Evolutionary conservation across 2,888 invertebrate genomes (phyloP).

Genomic region (Drosophila subquinaria): DNA sequence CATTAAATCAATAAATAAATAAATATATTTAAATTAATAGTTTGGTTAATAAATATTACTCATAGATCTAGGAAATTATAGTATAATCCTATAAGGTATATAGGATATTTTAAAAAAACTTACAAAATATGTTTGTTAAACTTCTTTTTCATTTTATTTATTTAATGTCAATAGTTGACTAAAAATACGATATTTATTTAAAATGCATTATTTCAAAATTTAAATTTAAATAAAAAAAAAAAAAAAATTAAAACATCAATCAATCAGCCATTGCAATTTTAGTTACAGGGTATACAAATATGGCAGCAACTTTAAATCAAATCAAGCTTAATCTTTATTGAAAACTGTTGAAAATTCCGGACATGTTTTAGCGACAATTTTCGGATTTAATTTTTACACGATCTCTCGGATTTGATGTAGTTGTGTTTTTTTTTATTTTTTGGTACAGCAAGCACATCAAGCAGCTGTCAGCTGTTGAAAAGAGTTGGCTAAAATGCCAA

Average conservation of each 20-base stretch:
- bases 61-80: neutral
- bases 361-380: conserved; percentile 51
- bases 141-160: too few relatives aligned
- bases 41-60: neutral
- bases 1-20: too few relatives aligned
- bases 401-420: neutral
- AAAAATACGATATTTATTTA: too few relatives aligned
- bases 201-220: too few relatives aligned
- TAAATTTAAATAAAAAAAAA: too few relatives aligned
- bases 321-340: conserved; percentile 16
- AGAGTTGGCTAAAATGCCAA: conserved; percentile 42
- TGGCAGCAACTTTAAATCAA: neutral
- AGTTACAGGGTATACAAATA: conserved; percentile 2
- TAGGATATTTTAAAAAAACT: neutral
- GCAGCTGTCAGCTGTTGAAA: conserved; percentile 51
- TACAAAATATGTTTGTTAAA: neutral
- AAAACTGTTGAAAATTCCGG: conserved; percentile 41
- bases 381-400: conserved; percentile 8
- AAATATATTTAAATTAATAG: too few relatives aligned
- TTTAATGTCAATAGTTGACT: too few relatives aligned
- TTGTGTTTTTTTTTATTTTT: conserved; percentile 9
- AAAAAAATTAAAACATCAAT: too few relatives aligned
- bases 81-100: neutral
- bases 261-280: too few relatives aligned
- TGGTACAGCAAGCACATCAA: conserved; percentile 32